Percentiles rank a stretch among this genome's conserved stretches.
Evolutionary conservation across 2,888 invertebrate genomes (phyloP).

Genomic region (Mesorhabditis sp.): DNA sequence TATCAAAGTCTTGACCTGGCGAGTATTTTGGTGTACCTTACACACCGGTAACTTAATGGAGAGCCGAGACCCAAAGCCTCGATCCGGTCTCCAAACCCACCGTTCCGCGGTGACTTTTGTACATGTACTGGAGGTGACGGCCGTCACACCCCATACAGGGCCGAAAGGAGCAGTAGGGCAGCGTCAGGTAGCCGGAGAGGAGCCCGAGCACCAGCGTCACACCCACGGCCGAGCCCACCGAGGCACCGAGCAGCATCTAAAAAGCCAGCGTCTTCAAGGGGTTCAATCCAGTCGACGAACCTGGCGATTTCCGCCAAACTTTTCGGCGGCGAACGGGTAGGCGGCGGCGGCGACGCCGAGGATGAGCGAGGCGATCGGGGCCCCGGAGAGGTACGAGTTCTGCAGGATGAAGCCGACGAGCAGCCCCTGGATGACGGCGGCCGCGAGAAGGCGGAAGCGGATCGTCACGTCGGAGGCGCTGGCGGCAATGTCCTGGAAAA

Average conservation of each 20-base stretch:
- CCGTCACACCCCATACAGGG: conserved; percentile 35
- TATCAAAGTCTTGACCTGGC: too few relatives aligned
- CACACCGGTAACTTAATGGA: too few relatives aligned
- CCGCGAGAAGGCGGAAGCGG: conserved; percentile 34
- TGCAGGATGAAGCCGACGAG: conserved; percentile 37
- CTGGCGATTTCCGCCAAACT: conserved; percentile 22
- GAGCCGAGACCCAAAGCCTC: too few relatives aligned
- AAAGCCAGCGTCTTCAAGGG: too few relatives aligned
- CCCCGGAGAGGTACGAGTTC: conserved; percentile 31
- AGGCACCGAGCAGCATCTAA: conserved; percentile 23
- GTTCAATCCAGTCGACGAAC: background rate
- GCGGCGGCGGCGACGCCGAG: conserved; percentile 31
- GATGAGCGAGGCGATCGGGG: conserved; percentile 37
- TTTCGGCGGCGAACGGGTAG: conserved; percentile 23
- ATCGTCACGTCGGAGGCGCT: conserved; percentile 14
- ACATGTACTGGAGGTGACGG: conserved; percentile 35
- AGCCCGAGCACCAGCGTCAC: conserved; percentile 28
- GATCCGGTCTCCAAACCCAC: too few relatives aligned
- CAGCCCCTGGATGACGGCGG: conserved; percentile 31
- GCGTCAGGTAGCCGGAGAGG: conserved; percentile 28
- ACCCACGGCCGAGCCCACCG: conserved; percentile 31
- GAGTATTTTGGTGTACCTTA: too few relatives aligned
- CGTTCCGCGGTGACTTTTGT: conserved; percentile 10
- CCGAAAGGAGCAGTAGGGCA: conserved; percentile 32
- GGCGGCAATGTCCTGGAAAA: conserved; percentile 10